phyloP scores from a whole-genome alignment of 2,113 vertebrate species.

The Euleptes europaea region DNA sequence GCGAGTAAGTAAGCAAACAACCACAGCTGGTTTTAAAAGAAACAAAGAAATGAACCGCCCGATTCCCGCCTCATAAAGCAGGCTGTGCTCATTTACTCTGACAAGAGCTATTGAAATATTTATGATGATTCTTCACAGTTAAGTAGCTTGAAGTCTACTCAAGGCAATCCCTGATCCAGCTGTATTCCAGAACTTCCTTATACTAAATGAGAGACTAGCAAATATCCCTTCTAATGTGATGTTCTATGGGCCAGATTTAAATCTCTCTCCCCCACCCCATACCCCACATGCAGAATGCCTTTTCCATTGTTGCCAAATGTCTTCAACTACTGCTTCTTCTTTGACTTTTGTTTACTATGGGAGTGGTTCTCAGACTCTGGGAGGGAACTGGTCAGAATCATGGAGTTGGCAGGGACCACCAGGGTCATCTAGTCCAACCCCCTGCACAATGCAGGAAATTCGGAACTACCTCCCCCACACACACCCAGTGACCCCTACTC shows the following conservation, averaged over 20 bases:
- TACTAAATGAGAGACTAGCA: background rate
- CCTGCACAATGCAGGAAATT: no score
- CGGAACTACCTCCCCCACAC: no score
- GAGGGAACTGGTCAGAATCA: no score
- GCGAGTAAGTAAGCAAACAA: background rate
- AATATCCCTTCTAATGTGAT: no score
- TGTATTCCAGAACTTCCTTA: background rate
- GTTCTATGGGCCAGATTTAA: background rate
- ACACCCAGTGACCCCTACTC: no score
- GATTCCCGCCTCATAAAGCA: background rate
- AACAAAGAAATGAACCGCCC: background rate
- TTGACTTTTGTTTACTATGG: background rate
- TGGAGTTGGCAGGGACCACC: no score
- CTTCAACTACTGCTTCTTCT: no score
- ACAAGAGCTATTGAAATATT: conserved; percentile 2
- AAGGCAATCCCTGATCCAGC: background rate
- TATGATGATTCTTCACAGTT: background rate
- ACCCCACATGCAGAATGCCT: no score
- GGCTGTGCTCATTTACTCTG: background rate
- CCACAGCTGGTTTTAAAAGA: background rate
- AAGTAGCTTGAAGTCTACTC: background rate
- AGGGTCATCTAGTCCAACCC: no score
- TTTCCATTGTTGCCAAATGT: no score
- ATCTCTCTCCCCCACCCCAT: background rate
- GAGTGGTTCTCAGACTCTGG: background rate